These are phyloP conservation scores for Drosophila borealis DNA, from an alignment of 2,888 invertebrate genomes.

Conservation along the genomic window DNA sequence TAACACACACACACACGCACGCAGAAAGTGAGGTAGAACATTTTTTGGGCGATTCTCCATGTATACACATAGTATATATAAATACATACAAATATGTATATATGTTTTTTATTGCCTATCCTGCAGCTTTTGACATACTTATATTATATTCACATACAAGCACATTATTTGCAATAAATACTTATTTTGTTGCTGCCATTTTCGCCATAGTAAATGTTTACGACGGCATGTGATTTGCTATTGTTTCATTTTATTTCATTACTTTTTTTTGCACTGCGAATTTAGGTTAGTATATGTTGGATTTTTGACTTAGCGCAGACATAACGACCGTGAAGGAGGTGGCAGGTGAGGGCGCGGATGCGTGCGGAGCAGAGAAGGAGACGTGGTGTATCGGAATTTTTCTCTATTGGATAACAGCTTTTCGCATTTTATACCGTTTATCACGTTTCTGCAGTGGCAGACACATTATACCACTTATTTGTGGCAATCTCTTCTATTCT, in stretches of 20 bases:
- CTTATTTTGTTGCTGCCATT: conserved; percentile 47
- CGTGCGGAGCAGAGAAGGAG: conserved; percentile 28
- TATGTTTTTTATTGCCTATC: conserved; percentile 36
- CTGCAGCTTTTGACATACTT: conserved; percentile 50
- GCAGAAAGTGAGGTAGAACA: conserved; percentile 62
- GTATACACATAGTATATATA: conserved; percentile 49
- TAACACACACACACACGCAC: conserved; percentile 44
- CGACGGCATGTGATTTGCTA: conserved; percentile 23
- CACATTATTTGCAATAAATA: conserved; percentile 36
- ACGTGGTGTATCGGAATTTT: conserved; percentile 69
- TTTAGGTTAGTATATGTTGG: conserved; percentile 50
- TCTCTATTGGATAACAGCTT: conserved; percentile 75
- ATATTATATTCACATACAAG: conserved; percentile 46
- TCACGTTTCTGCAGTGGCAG: conserved; percentile 35
- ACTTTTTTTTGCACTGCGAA: conserved; percentile 40
- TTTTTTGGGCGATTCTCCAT: conserved; percentile 81
- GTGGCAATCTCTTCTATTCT: conserved; percentile 29
- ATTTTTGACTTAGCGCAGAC: conserved; percentile 50
- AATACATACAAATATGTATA: conserved; percentile 32
- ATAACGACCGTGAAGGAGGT: conserved; percentile 45
- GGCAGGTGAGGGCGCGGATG: conserved; percentile 51
- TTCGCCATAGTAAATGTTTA: conserved; percentile 38
- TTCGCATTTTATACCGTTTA: conserved; percentile 52
- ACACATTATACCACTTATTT: conserved; percentile 34
- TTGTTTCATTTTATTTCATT: conserved; percentile 15